phyloP scores from a whole-genome alignment of 2,797 vertebrate genomes.

The Antrozous pallidus region DNA sequence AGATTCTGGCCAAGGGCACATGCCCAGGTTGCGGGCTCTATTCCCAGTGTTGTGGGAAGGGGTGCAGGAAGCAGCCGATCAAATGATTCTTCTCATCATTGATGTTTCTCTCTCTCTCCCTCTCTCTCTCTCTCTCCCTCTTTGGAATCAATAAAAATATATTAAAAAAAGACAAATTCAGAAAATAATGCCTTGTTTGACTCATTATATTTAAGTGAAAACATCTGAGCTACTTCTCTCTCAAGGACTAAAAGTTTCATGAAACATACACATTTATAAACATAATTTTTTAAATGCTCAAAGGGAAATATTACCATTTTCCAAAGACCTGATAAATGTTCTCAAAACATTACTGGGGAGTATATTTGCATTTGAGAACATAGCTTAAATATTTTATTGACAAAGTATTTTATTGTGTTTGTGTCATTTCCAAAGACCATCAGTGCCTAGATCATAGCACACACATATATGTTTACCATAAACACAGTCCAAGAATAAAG shows the following conservation, averaged over 20 bases:
- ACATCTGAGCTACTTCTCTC: background rate
- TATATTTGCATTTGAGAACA: background rate
- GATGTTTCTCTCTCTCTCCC: no score
- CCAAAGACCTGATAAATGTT: background rate
- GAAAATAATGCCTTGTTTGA: background rate
- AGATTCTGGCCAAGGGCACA: no score
- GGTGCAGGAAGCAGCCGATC: no score
- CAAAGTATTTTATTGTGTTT: background rate
- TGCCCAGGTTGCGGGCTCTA: no score
- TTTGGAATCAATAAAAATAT: no score
- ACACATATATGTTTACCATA: background rate
- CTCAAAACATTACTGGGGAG: background rate
- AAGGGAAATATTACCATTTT: background rate
- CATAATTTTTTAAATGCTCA: background rate
- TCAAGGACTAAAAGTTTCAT: background rate
- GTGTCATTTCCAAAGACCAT: background rate
- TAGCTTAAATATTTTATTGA: background rate
- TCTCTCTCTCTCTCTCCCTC: no score
- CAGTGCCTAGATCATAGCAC: background rate
- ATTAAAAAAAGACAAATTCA: background rate
- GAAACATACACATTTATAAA: background rate
- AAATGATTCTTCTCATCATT: no score
- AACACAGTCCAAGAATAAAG: background rate
- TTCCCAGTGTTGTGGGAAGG: no score
- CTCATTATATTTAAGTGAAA: conserved; percentile 10